Evolutionary conservation across 2,888 invertebrate genomes (phyloP).

Genomic region (Polyommatus icarus): DNA sequence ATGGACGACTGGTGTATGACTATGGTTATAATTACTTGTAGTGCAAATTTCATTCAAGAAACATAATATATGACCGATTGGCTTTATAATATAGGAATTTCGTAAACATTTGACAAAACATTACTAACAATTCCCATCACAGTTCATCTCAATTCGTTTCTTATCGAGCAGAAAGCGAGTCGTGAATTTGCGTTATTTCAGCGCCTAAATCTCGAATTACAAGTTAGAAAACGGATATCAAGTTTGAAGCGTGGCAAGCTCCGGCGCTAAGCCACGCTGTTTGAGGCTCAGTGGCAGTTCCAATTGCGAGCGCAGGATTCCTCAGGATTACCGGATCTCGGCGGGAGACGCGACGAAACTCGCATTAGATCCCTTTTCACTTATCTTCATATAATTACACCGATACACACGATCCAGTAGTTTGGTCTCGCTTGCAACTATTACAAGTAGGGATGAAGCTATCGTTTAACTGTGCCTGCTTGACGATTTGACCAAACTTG

Average conservation of each 20-base stretch:
- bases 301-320: constrained; percentile 72
- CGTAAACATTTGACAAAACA: not conserved
- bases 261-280: constrained; percentile 70
- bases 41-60: no score
- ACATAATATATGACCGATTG: no score
- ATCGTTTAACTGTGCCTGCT: not conserved
- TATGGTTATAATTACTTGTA: no score
- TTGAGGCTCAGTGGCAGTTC: constrained; percentile 69
- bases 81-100: not conserved
- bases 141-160: constrained; percentile 12
- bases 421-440: not conserved
- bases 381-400: constrained; percentile 57
- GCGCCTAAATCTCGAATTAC: constrained; percentile 72
- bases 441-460: not conserved
- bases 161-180: constrained; percentile 39
- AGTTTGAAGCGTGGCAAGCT: constrained; percentile 54
- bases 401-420: not conserved
- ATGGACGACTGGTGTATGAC: no score
- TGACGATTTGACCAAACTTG: not conserved
- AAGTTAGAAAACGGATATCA: constrained; percentile 72
- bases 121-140: not conserved
- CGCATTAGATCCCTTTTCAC: constrained; percentile 68
- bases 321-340: constrained; percentile 68
- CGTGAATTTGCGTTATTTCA: constrained; percentile 75
- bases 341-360: constrained; percentile 60